These are phyloP conservation scores for Tetraodon nigroviridis DNA, from an alignment of 2,113 vertebrate genomes.

Conservation along the genomic window DNA sequence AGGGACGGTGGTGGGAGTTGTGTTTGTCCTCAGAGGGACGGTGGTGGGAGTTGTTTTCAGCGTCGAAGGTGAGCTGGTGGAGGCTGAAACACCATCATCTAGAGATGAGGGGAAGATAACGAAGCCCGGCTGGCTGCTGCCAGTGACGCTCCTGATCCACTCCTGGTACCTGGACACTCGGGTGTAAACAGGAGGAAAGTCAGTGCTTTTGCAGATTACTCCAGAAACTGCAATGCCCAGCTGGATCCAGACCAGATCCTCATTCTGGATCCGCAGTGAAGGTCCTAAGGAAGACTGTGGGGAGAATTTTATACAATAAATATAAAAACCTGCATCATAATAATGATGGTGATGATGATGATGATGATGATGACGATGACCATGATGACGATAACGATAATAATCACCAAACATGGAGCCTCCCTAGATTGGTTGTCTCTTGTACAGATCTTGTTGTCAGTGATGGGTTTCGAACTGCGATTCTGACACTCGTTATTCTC, in stretches of 20 bases:
- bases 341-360: no score
- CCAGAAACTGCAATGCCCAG: slow-evolving; percentile 75
- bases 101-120: neutral
- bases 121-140: slow-evolving; percentile 12
- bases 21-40: no score
- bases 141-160: slow-evolving; percentile 68
- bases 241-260: slow-evolving; percentile 70
- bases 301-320: neutral
- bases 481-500: no score
- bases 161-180: slow-evolving; percentile 74
- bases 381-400: neutral
- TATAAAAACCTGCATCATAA: no score
- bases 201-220: slow-evolving; percentile 63
- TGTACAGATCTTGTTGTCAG: no score
- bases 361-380: neutral
- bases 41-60: no score
- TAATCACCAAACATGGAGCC: no score
- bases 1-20: neutral
- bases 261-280: slow-evolving; percentile 68
- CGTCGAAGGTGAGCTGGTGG: neutral
- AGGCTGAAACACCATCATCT: neutral
- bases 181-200: slow-evolving; percentile 79
- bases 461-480: no score
- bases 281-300: slow-evolving; percentile 46
- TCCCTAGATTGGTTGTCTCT: no score